Conservation (phyloP, 2,797 vertebrate species). For the Pseudocheirus occidentalis region DNA sequence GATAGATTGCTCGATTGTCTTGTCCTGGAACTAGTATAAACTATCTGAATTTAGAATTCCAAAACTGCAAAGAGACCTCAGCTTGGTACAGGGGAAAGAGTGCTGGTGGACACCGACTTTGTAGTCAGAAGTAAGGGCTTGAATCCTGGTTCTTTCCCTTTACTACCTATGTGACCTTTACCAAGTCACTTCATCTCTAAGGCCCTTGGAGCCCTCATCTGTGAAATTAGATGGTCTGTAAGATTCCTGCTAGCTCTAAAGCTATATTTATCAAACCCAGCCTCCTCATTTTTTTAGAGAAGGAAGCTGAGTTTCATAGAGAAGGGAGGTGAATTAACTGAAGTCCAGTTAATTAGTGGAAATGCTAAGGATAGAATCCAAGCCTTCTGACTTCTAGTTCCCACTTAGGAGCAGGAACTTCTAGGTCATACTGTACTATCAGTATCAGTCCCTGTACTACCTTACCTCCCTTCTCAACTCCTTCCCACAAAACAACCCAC, state of each 20-base stretch:
- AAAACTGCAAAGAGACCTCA: neutral
- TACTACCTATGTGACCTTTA: constrained; percentile 46
- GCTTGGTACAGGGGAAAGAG: neutral
- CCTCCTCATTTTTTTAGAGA: constrained; percentile 29
- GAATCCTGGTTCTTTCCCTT: constrained; percentile 25
- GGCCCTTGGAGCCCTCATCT: neutral
- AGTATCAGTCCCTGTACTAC: neutral
- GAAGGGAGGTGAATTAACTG: constrained; percentile 15
- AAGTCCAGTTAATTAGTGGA: constrained; percentile 46
- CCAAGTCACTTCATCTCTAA: neutral
- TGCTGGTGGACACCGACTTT: constrained; percentile 36
- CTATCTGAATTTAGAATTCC: neutral
- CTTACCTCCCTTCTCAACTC: constrained; percentile 7
- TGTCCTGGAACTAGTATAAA: neutral
- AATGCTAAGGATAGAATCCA: constrained; percentile 19
- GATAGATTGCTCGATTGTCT: neutral
- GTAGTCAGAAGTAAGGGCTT: constrained; percentile 52
- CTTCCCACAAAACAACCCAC: constrained; percentile 69
- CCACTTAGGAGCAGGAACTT: neutral
- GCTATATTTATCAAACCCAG: constrained; percentile 32
- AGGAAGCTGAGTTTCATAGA: constrained; percentile 39
- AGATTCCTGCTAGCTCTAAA: neutral
- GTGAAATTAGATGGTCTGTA: neutral
- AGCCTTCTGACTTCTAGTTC: constrained; percentile 30
- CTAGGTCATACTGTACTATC: neutral